Base-by-base conservation (phyloP, 2,888 invertebrate genomes). In the Sturmia bella region DNA sequence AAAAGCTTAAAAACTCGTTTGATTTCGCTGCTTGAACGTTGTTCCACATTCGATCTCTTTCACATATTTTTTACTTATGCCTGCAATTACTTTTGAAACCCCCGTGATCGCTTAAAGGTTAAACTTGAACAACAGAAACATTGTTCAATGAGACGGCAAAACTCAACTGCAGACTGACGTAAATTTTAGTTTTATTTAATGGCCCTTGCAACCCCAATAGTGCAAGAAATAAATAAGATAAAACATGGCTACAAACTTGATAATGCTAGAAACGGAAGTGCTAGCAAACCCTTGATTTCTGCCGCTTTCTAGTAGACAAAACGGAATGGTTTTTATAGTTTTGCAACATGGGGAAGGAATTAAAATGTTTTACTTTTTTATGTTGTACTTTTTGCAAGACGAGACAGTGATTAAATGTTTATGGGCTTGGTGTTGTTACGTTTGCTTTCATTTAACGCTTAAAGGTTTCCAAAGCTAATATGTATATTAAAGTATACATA, bases 241-340 rank as follows among this genome's bases (percentile, higher is more conserved):
- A 32, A 54, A 45, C 9, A 41, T 5, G 52, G 24, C 19, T 27
- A 11, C 19, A 39, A 63, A 32, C 41, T 9, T 13, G 11, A 5
- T 57, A 37, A 68, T 48, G 64, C 12, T 64, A 70, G 21, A 52
- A 72, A 59, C 64, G 72, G 78, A 78, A 78, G 27, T 72, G 17
- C 21, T 37, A 66, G 37, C 32, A 21, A 79, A 52, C 57, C 57
- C 72, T 68, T 57, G 57, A 50, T 56, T 24, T n/a, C 41, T n/a
- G 4, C n/a, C 4, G 50, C 21, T 43, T 32, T 19, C 43, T 59
- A 68, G 32, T 32, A 32, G 50, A 72, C 56, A 21, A 50, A 78
- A 57, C 21, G 2, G 9, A 64, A 56, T 41, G 21, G 7, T 50
- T 43, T 57, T 45, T 37, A 45, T 54, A 19, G 45, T 48, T 50